Evolutionary conservation across 2,888 invertebrate genomes (phyloP), one percentile per base, ranked within the genome.

Genomic region (Acanthopleura granulata): DNA sequence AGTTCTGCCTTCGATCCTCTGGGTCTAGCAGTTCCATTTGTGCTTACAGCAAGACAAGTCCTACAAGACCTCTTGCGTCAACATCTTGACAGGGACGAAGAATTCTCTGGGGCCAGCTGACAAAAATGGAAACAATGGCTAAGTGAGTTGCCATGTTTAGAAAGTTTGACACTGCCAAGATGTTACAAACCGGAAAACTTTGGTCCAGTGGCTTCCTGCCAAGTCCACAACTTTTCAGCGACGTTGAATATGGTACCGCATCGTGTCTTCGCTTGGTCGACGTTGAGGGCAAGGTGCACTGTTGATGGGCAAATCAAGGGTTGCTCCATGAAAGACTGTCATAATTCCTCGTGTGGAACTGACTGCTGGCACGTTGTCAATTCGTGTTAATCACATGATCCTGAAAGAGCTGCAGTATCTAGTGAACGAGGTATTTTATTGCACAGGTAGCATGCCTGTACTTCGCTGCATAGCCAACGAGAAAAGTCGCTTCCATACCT

Each of bases 1-100:
- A 81, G 80, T 72, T 78, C 81, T 15, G 49, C 79, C 25, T 82
- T 72, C 71, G 81, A 80, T 71, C 81, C 81, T 22, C 73, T 82
- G 30, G 81, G 82, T 62, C 50, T 82, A 30, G 76, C 77, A 18
- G 51, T 78, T 22, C 80, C 77, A 30, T 62, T 76, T 40, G 73
- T 76, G 16, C 62, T 82, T 12, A 51, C 61, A 22, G 79, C 79
- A 22, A 80, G 77, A 69, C n/a, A n/a, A n/a, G n/a, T n/a, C n/a
- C 25, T 62, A 15, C 62, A 62, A 62, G 62, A 62, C 25, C 15
- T 62, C 16, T n/a, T 14, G 11, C 15, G 62, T 22, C 62, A n/a
- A 12, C 15, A 62, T n/a, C 16, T 62, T 62, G 62, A 22, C 15
- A 18, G 62, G 62, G 62, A 62, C 22, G n/a, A 62, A n/a, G 16